Evolutionary conservation across 2,888 invertebrate species (phyloP), one percentile per base, ranked within the genome.

Genomic region (Brenthis daphne): DNA sequence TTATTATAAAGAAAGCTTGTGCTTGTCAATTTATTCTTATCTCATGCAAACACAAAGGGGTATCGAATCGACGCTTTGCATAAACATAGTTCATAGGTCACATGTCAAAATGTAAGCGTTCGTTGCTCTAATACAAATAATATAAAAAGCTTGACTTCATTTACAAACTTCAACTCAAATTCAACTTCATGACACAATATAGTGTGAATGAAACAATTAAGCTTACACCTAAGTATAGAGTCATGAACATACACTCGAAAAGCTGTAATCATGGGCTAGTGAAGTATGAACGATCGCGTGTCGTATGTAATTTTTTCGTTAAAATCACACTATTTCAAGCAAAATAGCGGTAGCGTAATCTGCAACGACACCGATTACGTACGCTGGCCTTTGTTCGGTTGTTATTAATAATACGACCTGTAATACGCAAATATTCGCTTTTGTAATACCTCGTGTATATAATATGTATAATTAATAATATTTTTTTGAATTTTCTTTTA

Each of bases 381-480:
- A 3, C n/a, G 67, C 37, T 56, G 50, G 60, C 65, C 57, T 69
- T 50, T 56, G 51, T 65, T 64, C 57, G 48, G 11, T 48, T 37
- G 50, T 74, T 67, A 70, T 65, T 75, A 72, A 73, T 71, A 57
- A 69, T 70, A 65, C 20, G 51, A 55, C 60, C 60, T 72, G 57
- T 75, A 72, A 75, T 74, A 73, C 71, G 73, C 72, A 65, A 72
- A 50, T 57, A 43, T 65, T 67, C 67, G 68, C 69, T 69, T 65
- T 63, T 55, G 63, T 47, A 65, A 65, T 20, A 24, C 2, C 37
- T 43, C 11, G 11, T 43, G 37, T 8, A 0, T 43, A 43, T 20
- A 20, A 20, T 20, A 20, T n/a, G n/a, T 16, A 20, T 20, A 20
- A 20, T 20, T 20, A 20, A 20, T 20, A 20, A 20, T 20, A 20